Evolutionary conservation across 2,888 invertebrate genomes (phyloP), one percentile per base, ranked within the genome.

Genomic region (Plagiodera versicolora): DNA sequence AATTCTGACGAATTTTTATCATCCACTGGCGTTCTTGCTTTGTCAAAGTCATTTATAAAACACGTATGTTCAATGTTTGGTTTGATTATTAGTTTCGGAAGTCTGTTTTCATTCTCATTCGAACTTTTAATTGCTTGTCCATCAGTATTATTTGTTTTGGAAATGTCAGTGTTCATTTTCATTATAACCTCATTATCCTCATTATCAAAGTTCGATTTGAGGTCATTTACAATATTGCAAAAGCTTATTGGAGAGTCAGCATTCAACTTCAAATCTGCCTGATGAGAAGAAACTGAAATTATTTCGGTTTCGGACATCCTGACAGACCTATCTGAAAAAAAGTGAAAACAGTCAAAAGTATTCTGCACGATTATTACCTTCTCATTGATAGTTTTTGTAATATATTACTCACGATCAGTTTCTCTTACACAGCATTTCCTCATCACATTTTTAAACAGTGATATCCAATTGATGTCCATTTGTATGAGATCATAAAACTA

Each of bases 241-340:
- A 53, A 24, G 14, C 19, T 9, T 24, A 30, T 20, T 10, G 48
- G 49, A 4, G 55, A 30, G 0, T 51, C 16, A 6, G 30, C 3
- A 11, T 3, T 39, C 4, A 3, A n/a, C 10, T 44, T 45, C 10
- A 20, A 16, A 8, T 18, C 28, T 44, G 48, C 20, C 8, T 19
- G 19, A 19, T 53, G 45, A 17, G 53, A 19, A 6, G 44, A 32
- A 49, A 24, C 45, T 1, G 53, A 56, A 11, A 4, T 39, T n/a
- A 51, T 47, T 14, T 32, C 48, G 50, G 59, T 51, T 44, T 66
- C 55, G 11, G 64, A 62, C 62, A 62, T 64, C 51, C 47, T 64
- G 6, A 66, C 20, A 19, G 51, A 0, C 8, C 32, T 54, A 59
- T 58, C 64, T 66, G 58, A 20, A 62, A 64, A 51, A 17, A 18